Evolutionary conservation across 2,888 invertebrate genomes (phyloP).

Genomic region (Nematopogon swammerdamellus): DNA sequence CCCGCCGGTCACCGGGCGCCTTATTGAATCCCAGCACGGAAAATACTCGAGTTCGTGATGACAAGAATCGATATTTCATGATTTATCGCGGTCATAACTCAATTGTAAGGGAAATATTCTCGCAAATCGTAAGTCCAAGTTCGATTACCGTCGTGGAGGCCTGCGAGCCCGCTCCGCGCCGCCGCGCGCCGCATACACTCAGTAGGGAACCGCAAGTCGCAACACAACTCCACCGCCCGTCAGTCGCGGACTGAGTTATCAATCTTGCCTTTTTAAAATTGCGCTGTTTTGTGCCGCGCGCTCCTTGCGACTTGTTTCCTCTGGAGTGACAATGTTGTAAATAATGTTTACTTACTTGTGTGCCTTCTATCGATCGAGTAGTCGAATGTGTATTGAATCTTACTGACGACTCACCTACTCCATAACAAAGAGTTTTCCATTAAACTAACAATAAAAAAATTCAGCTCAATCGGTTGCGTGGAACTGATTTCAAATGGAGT

Average conservation of each 20-base stretch:
- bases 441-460: too few relatives aligned
- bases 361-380: too few relatives aligned
- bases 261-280: not conserved
- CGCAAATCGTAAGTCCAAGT: constrained; percentile 1
- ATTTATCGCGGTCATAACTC: not conserved
- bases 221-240: not conserved
- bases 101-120: not conserved
- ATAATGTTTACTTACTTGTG: too few relatives aligned
- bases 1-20: constrained; percentile 16
- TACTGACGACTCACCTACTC: too few relatives aligned
- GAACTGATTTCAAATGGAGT: too few relatives aligned
- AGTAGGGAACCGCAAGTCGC: constrained; percentile 4
- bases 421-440: too few relatives aligned
- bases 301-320: too few relatives aligned
- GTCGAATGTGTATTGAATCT: too few relatives aligned
- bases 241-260: not conserved
- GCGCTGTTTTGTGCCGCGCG: too few relatives aligned
- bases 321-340: too few relatives aligned
- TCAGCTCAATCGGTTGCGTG: too few relatives aligned
- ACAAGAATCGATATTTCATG: constrained; percentile 24
- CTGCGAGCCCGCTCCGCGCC: not conserved
- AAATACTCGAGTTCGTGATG: constrained; percentile 14
- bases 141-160: not conserved
- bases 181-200: constrained; percentile 6
- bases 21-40: constrained; percentile 47